Evolutionary conservation across 2,888 invertebrate genomes (phyloP).

Genomic region (Epinotia brunnichana): DNA sequence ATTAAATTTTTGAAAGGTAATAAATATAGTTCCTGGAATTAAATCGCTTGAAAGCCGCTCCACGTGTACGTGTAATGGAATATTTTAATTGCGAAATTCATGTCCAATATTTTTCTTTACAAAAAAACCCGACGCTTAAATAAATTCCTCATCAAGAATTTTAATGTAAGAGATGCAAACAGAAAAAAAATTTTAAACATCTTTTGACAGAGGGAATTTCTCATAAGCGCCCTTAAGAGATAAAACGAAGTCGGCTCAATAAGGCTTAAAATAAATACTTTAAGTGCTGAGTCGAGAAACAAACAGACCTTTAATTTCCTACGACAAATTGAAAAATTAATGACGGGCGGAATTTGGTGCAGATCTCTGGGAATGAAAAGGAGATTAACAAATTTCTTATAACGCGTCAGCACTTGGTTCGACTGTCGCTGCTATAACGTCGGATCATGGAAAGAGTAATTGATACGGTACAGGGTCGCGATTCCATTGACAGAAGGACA

Average conservation of each 20-base stretch:
- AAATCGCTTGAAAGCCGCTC: not conserved
- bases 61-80: not conserved
- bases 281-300: constrained; percentile 59
- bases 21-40: constrained; percentile 9
- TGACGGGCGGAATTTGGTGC: constrained; percentile 35
- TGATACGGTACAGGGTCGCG: constrained; percentile 44
- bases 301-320: constrained; percentile 67
- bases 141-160: constrained; percentile 49
- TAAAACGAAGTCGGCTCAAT: constrained; percentile 51
- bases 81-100: constrained; percentile 11
- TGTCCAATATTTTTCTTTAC: constrained; percentile 15
- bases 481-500: not conserved
- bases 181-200: constrained; percentile 50
- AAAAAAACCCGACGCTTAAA: constrained; percentile 36
- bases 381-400: constrained; percentile 41
- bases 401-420: constrained; percentile 29
- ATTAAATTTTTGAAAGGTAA: constrained; percentile 46
- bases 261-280: constrained; percentile 64
- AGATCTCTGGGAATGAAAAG: constrained; percentile 34
- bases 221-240: constrained; percentile 56
- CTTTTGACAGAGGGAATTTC: constrained; percentile 48
- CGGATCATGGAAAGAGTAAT: constrained; percentile 36
- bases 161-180: constrained; percentile 44
- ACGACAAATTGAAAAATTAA: constrained; percentile 60
- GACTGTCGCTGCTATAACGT: constrained; percentile 6